Percentiles rank a stretch among this genome's conserved stretches.
Evolutionary conservation across 1,140 invertebrate genomes (phyloP).

Genomic region (Phymorhynchus buccinoides): DNA sequence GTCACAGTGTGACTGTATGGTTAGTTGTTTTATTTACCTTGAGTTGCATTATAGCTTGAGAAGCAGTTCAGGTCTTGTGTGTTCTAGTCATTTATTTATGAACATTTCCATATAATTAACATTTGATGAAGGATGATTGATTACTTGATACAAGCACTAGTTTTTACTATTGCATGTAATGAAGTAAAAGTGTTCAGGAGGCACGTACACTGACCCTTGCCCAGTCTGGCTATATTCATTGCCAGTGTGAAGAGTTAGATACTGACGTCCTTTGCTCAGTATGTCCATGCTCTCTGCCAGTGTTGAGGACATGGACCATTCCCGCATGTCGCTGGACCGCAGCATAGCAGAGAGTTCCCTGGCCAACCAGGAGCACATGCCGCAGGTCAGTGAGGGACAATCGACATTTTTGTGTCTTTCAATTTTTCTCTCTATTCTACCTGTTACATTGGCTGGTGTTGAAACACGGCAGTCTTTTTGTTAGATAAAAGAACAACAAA

Average conservation of each 20-base stretch:
- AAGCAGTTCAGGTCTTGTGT: too few species aligned
- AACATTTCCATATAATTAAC: too few species aligned
- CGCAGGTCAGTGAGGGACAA: not conserved
- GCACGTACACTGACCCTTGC: not conserved
- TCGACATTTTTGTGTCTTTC: not conserved
- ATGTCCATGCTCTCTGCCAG: too few species aligned
- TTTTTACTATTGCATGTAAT: not conserved
- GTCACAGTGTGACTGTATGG: too few species aligned
- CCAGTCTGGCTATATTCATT: not conserved
- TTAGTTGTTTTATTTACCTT: too few species aligned
- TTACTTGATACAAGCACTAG: not conserved
- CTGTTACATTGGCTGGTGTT: not conserved
- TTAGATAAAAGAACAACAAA: too few species aligned
- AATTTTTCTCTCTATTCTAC: not conserved
- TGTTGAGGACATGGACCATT: conserved; percentile 27
- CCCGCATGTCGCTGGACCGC: conserved; percentile 32
- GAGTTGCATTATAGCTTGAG: too few species aligned
- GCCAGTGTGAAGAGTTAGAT: not conserved
- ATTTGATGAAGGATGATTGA: too few species aligned
- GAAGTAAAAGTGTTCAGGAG: not conserved
- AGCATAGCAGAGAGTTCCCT: conserved; percentile 23
- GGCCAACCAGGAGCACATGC: conserved; percentile 31
- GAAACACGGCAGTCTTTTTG: too few species aligned
- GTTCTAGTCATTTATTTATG: too few species aligned
- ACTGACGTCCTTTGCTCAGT: conserved; percentile 19